Evolutionary conservation across 2,797 vertebrate genomes (phyloP).

Genomic region (Serranus cabrilla): DNA sequence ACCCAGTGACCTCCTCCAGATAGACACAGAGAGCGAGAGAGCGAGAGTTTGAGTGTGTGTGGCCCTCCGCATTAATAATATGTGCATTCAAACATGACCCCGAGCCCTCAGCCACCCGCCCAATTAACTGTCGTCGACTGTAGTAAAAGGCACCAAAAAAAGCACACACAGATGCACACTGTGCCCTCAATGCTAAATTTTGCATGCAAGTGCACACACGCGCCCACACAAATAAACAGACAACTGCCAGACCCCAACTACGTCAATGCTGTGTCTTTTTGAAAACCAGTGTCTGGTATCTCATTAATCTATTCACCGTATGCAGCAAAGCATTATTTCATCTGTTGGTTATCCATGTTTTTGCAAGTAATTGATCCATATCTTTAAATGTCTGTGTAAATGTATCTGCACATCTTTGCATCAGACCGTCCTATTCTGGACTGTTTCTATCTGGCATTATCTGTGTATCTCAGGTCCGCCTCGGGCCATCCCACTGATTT

Average conservation of each 20-base stretch:
- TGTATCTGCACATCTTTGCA: conserved; percentile 37
- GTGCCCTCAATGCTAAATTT: conserved; percentile 39
- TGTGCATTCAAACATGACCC: conserved; percentile 72
- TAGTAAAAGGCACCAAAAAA: conserved; percentile 36
- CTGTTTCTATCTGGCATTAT: conserved; percentile 52
- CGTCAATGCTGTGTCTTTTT: conserved; percentile 26
- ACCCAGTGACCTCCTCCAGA: conserved; percentile 78
- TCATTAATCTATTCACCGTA: conserved; percentile 13
- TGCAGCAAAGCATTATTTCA: conserved; percentile 19
- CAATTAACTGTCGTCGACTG: conserved; percentile 57
- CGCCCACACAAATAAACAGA: conserved; percentile 54
- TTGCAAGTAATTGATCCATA: conserved; percentile 18
- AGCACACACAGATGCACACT: conserved; percentile 29
- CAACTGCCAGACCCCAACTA: conserved; percentile 8
- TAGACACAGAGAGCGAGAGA: conserved; percentile 27
- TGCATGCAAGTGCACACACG: conserved; percentile 36
- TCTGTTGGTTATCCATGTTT: conserved; percentile 7
- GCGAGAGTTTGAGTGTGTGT: conserved; percentile 43
- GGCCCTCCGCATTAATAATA: conserved; percentile 70
- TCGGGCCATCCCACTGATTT: conserved; percentile 65
- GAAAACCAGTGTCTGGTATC: conserved; percentile 17
- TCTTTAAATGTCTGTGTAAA: conserved; percentile 21
- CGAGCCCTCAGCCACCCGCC: conserved; percentile 34
- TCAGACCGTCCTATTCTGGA: conserved; percentile 34
- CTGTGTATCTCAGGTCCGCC: conserved; percentile 54